Percentiles rank a stretch among this genome's conserved stretches.
Evolutionary conservation across 1,140 invertebrate genomes (phyloP).

Genomic region (Atta texana): DNA sequence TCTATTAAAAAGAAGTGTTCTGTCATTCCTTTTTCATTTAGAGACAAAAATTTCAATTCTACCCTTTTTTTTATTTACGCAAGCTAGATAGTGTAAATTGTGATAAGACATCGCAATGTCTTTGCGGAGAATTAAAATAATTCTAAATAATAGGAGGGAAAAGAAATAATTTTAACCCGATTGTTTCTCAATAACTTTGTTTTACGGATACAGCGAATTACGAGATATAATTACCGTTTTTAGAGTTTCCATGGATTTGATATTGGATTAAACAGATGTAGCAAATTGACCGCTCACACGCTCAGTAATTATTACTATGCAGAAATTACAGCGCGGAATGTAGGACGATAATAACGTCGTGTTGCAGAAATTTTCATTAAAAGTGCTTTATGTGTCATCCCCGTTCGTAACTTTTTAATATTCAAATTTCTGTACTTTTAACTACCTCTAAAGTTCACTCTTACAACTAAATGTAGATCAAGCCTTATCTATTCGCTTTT

Average conservation of each 20-base stretch:
- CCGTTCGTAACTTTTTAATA: slow-evolving; percentile 21
- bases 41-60: neutral
- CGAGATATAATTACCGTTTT: slow-evolving; percentile 36
- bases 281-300: slow-evolving; percentile 45
- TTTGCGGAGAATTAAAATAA: neutral
- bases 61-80: neutral
- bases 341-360: slow-evolving; percentile 36
- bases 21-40: neutral
- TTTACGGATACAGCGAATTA: slow-evolving; percentile 7
- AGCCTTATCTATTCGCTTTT: slow-evolving; percentile 24
- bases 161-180: slow-evolving; percentile 7
- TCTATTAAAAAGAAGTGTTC: slow-evolving; percentile 25
- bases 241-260: slow-evolving; percentile 42
- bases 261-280: slow-evolving; percentile 56
- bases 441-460: slow-evolving; percentile 10
- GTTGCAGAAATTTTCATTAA: slow-evolving; percentile 54
- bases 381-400: slow-evolving; percentile 21
- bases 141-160: neutral
- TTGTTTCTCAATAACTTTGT: slow-evolving; percentile 4
- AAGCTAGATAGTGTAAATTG: too few relatives aligned
- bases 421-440: slow-evolving; percentile 42
- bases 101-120: neutral
- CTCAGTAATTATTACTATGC: slow-evolving; percentile 46
- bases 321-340: slow-evolving; percentile 34
- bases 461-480: slow-evolving; percentile 26